A percentile compares a stretch with the other conserved stretches of the same genome.
Conservation (phyloP, 1,140 invertebrate genomes). For the Tribolium madens region DNA sequence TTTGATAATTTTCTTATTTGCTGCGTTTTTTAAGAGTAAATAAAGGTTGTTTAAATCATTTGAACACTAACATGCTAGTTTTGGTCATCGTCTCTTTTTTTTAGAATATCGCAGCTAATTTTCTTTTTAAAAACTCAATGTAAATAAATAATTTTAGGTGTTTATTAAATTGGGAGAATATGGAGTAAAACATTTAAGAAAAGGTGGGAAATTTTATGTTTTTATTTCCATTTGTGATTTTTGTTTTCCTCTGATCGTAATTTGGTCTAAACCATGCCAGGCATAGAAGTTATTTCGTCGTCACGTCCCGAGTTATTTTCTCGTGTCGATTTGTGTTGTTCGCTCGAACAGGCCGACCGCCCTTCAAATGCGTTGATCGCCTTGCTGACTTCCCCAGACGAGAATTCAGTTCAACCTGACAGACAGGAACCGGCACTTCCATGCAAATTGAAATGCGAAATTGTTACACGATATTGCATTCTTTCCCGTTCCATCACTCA, state of each 20-base stretch:
- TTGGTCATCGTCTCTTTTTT: too few species aligned
- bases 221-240: too few species aligned
- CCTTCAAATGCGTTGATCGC: constrained; percentile 49
- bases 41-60: too few species aligned
- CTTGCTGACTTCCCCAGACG: constrained; percentile 49
- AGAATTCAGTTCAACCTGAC: constrained; percentile 52
- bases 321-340: constrained; percentile 52
- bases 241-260: background rate
- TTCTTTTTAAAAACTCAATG: too few species aligned
- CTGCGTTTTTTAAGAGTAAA: too few species aligned
- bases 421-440: constrained; percentile 57
- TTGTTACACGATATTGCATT: constrained; percentile 57
- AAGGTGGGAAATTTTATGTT: too few species aligned
- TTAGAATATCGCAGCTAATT: too few species aligned
- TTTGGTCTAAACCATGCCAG: background rate
- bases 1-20: too few species aligned
- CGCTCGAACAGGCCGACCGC: constrained; percentile 42
- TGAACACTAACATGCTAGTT: too few species aligned
- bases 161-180: too few species aligned
- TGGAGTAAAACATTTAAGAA: too few species aligned
- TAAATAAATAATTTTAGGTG: too few species aligned
- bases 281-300: constrained; percentile 10
- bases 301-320: constrained; percentile 46
- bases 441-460: constrained; percentile 61
- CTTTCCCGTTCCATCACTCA: constrained; percentile 56